Evolutionary conservation across 2,888 invertebrate species (phyloP).

Genomic region (Tanytarsus gracilentus): DNA sequence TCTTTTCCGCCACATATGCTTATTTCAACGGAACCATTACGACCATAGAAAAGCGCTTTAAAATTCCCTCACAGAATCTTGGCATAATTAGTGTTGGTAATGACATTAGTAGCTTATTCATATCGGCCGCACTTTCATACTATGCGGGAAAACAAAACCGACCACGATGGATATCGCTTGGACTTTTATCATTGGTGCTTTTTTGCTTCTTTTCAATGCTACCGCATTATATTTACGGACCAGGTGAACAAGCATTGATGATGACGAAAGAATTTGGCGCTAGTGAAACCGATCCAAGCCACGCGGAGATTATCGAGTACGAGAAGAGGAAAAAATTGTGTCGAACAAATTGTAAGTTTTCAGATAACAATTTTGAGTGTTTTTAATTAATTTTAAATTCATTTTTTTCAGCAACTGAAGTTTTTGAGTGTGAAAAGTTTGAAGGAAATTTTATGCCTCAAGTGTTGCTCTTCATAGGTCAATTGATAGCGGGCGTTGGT

Average conservation of each 20-base stretch:
- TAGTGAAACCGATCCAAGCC: conserved; percentile 41
- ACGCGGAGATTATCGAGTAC: conserved; percentile 43
- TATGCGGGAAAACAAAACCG: conserved; percentile 62
- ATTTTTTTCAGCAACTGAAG: conserved; percentile 30
- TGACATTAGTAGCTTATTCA: conserved; percentile 61
- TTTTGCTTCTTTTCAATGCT: conserved; percentile 58
- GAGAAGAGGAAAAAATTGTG: conserved; percentile 52
- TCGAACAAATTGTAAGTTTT: conserved; percentile 39
- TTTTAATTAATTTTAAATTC: background rate
- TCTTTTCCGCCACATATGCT: conserved; percentile 59
- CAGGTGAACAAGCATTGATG: conserved; percentile 55
- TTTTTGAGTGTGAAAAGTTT: conserved; percentile 44
- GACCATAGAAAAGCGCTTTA: conserved; percentile 62
- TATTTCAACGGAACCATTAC: conserved; percentile 68
- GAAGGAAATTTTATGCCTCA: conserved; percentile 54
- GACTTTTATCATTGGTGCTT: conserved; percentile 49
- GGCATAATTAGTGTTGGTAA: conserved; percentile 65
- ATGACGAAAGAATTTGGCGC: conserved; percentile 53
- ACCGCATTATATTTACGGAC: conserved; percentile 60
- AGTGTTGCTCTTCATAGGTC: conserved; percentile 55
- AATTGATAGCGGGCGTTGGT: conserved; percentile 61
- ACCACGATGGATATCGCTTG: conserved; percentile 62
- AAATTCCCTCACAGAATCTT: conserved; percentile 60
- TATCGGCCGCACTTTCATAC: conserved; percentile 57
- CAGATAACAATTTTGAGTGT: conserved; percentile 31